Evolutionary conservation across 2,888 invertebrate species (phyloP).

Genomic region (Tipula unca): DNA sequence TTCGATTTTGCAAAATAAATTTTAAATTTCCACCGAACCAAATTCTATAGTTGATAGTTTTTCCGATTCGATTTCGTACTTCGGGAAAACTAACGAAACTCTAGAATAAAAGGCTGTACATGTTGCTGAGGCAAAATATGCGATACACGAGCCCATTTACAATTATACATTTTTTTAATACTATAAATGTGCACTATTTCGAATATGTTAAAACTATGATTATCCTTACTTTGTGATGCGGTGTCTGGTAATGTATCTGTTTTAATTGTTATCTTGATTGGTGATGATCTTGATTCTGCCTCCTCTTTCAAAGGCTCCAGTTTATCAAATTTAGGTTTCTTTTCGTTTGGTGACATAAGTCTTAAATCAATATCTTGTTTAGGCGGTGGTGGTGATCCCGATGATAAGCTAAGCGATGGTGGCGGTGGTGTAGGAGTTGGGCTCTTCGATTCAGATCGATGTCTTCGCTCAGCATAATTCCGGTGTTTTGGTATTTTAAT

Average conservation of each 20-base stretch:
- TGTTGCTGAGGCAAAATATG: no score
- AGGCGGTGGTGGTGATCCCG: slow-evolving; percentile 23
- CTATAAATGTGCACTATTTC: slow-evolving; percentile 26
- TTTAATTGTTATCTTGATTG: not conserved
- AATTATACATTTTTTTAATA: not conserved
- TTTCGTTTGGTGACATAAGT: not conserved
- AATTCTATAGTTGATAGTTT: no score
- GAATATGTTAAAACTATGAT: slow-evolving; percentile 19
- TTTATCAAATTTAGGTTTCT: not conserved
- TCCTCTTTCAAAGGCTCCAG: not conserved
- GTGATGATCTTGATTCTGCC: not conserved
- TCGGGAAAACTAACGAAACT: no score
- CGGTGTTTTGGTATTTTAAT: slow-evolving; percentile 51
- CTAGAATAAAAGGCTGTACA: no score
- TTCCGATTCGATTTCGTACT: no score
- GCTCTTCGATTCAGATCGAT: slow-evolving; percentile 52
- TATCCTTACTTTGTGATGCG: not conserved
- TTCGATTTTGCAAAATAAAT: not conserved
- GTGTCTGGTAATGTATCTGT: not conserved
- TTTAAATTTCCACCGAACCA: not conserved
- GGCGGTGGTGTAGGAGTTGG: slow-evolving; percentile 40
- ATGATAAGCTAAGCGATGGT: slow-evolving; percentile 22
- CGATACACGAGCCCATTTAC: no score
- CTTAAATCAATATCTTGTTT: slow-evolving; percentile 27
- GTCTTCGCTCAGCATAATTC: slow-evolving; percentile 54